These are phyloP conservation scores for Echinops telfairi DNA, from an alignment of 2,113 vertebrate genomes.

Conservation along the genomic window DNA sequence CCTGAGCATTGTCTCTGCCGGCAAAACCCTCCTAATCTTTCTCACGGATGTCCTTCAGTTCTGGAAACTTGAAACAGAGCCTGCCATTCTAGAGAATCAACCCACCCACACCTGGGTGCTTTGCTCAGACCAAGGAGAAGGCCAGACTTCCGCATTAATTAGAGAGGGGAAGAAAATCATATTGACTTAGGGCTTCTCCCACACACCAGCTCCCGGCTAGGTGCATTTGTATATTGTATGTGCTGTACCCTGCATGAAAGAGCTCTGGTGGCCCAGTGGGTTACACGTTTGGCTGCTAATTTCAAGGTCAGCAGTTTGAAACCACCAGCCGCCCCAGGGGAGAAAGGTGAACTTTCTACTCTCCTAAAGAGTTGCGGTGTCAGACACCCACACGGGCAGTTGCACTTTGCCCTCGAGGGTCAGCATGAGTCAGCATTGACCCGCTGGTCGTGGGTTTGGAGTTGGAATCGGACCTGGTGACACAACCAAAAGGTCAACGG, in stretches of 20 bases:
- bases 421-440: not conserved
- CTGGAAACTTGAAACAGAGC: not conserved
- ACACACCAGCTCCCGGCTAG: not conserved
- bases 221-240: not conserved
- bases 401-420: not conserved
- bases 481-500: no score
- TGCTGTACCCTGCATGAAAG: not conserved
- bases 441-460: no score
- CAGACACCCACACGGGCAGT: no score
- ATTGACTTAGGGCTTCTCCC: not conserved
- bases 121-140: not conserved
- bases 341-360: not conserved
- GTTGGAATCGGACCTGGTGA: no score
- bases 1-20: not conserved
- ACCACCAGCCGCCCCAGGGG: not conserved
- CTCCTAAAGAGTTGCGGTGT: not conserved
- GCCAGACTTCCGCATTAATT: not conserved
- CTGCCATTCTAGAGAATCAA: not conserved
- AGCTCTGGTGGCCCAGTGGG: not conserved
- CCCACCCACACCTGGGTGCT: not conserved
- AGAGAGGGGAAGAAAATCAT: not conserved
- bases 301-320: not conserved
- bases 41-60: not conserved
- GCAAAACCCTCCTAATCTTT: not conserved
- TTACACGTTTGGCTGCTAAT: not conserved